These are phyloP conservation scores for Anas platyrhynchos DNA, from an alignment of 2,113 vertebrate species.

Conservation along the genomic window DNA sequence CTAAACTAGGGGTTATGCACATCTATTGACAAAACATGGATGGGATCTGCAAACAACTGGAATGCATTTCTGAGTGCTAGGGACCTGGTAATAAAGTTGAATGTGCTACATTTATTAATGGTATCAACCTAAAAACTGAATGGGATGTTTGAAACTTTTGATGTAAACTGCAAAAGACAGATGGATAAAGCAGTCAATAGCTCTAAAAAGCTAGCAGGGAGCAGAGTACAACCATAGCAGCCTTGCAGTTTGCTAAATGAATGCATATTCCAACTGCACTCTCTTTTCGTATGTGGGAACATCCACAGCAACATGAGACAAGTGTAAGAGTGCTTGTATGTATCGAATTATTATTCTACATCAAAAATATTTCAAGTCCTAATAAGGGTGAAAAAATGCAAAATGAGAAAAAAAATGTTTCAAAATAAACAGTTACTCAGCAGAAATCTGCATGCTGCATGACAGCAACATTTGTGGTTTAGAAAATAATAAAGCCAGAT, in stretches of 20 bases:
- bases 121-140: neutral
- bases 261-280: neutral
- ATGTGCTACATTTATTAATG: neutral
- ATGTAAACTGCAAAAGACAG: neutral
- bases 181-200: neutral
- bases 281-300: neutral
- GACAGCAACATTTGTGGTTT: neutral
- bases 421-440: neutral
- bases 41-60: neutral
- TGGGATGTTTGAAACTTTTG: neutral
- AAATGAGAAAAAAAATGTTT: neutral
- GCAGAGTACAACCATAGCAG: neutral
- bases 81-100: neutral
- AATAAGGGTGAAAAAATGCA: neutral
- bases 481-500: neutral
- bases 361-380: neutral
- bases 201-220: neutral
- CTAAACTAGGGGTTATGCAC: neutral
- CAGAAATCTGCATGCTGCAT: neutral
- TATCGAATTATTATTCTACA: neutral
- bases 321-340: neutral
- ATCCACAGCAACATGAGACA: neutral
- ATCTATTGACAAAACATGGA: neutral
- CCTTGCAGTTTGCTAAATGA: neutral
- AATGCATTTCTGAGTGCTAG: neutral